Conservation (phyloP, 2,797 vertebrate genomes). For the Amphiprion clarkii region DNA sequence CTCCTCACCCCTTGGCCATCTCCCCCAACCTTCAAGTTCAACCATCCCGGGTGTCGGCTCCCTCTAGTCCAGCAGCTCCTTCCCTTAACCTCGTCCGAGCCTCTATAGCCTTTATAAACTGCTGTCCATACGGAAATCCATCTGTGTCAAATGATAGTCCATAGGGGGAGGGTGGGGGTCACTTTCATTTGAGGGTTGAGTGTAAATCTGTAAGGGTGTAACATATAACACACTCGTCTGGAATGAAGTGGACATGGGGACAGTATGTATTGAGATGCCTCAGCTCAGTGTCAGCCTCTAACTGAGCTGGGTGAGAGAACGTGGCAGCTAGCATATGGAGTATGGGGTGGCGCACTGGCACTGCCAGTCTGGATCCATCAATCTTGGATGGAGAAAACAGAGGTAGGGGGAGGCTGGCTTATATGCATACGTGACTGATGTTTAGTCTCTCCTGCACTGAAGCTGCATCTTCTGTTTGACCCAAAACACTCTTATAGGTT, state of each 20-base stretch:
- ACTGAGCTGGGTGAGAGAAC: conserved; percentile 69
- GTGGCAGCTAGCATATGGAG: conserved; percentile 82
- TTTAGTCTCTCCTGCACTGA: conserved; percentile 12
- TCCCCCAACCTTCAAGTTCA: conserved; percentile 28
- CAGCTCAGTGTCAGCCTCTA: conserved; percentile 67
- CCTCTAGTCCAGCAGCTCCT: conserved; percentile 27
- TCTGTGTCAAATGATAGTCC: conserved; percentile 62
- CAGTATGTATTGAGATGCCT: conserved; percentile 64
- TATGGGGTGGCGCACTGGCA: conserved; percentile 72
- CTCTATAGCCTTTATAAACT: conserved; percentile 8
- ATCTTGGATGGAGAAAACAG: conserved; percentile 57
- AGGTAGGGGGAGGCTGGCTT: conserved; percentile 14
- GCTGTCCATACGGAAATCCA: conserved; percentile 48
- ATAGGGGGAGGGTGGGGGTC: conserved; percentile 14
- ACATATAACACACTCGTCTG: conserved; percentile 43
- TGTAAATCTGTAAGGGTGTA: conserved; percentile 42
- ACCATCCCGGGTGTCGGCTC: conserved; percentile 43
- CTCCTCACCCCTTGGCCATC: not conserved
- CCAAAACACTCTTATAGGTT: conserved; percentile 4
- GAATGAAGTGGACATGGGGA: conserved; percentile 46
- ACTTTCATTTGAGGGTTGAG: conserved; percentile 36
- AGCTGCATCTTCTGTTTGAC: conserved; percentile 19
- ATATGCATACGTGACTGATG: conserved; percentile 38
- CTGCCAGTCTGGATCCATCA: conserved; percentile 78
- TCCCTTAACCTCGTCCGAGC: conserved; percentile 23